Evolutionary conservation across 2,888 invertebrate genomes (phyloP).

Genomic region (Cryptocheilus praepositus): DNA sequence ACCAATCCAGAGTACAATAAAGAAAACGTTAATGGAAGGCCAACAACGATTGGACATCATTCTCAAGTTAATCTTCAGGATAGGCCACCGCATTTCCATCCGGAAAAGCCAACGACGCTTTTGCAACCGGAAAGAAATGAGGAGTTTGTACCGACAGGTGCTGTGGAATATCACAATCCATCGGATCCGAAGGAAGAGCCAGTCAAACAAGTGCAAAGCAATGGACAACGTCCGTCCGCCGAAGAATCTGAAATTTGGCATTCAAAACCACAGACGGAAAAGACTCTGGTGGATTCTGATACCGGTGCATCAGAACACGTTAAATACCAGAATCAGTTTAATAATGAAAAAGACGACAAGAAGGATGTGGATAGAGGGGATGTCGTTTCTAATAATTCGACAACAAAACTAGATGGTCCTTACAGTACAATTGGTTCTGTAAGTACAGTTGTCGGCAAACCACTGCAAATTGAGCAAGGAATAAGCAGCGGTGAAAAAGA

Average conservation of each 20-base stretch:
- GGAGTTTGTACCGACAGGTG: slow-evolving; percentile 62
- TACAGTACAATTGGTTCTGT: slow-evolving; percentile 42
- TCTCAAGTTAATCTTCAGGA: slow-evolving; percentile 41
- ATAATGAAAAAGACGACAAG: slow-evolving; percentile 9
- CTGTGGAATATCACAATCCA: slow-evolving; percentile 65
- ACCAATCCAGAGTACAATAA: background rate
- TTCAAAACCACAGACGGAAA: slow-evolving; percentile 29
- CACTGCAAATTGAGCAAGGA: slow-evolving; percentile 45
- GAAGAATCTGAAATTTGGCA: slow-evolving; percentile 29
- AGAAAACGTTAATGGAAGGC: slow-evolving; percentile 21
- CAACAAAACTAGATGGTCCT: slow-evolving; percentile 24
- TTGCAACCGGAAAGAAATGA: slow-evolving; percentile 39
- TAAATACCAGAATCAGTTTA: slow-evolving; percentile 42
- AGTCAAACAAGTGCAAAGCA: no score
- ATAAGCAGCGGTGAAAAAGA: slow-evolving; percentile 42
- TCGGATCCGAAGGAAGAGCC: slow-evolving; percentile 55
- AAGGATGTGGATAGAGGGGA: background rate
- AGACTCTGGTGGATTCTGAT: slow-evolving; percentile 54
- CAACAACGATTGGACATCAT: slow-evolving; percentile 16
- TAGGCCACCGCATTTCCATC: slow-evolving; percentile 36
- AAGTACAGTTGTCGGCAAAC: slow-evolving; percentile 54
- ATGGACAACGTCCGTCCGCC: slow-evolving; percentile 34
- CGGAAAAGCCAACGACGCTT: slow-evolving; percentile 35
- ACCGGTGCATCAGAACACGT: slow-evolving; percentile 60
- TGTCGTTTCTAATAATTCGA: slow-evolving; percentile 16